Base-by-base conservation (phyloP, 1,140 invertebrate genomes). In the Aphaenogaster floridana region DNA sequence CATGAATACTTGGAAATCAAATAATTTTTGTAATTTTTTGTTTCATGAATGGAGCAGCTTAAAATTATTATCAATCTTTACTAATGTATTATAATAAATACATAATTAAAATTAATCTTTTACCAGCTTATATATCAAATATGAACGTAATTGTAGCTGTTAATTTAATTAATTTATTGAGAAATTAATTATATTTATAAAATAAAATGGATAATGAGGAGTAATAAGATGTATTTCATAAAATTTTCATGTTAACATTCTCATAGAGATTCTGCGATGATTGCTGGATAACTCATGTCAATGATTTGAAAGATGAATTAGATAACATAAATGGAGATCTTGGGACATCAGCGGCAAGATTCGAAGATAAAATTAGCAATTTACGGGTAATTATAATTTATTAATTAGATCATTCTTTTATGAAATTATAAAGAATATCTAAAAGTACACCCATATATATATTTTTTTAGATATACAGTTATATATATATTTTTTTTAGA, bases 301-400 rank as follows among this genome's bases (percentile, higher is more conserved):
- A 86, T n/a, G 83, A 96, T 87, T 94, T 96, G 86, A 94, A 96
- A 86, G 94, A 94, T 5, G 96, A 96, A 91, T 94, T 97, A 13
- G 92, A 92, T n/a, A 93, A 95, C 13, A 96, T 97, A 52, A 79
- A 95, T 8, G 95, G 95, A 83, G 96, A 96, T 91, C 92, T 97
- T 21, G 95, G 96, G 54, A 95, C 94, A 6, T 95, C 96, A 9
- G 86, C 93, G 3, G 92, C 89, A 80, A 94, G 95, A 78, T 93
- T 97, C 2, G 94, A 95, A 61, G 95, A 96, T 86, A 96, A 96
- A 94, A 93, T 95, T n/a, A 95, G 95, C 88, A 95, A 96, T 90
- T 96, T 95, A 80, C 94, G 96, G 94, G 96, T 96, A 87, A 91
- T 52, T 87, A 13, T 52, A 21, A 34, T 68, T 64, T 76, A 86